These are phyloP conservation scores for Isaurus tuberculatus DNA, from an alignment of 92 coral and sea anemone genomes.

Conservation along the genomic window DNA sequence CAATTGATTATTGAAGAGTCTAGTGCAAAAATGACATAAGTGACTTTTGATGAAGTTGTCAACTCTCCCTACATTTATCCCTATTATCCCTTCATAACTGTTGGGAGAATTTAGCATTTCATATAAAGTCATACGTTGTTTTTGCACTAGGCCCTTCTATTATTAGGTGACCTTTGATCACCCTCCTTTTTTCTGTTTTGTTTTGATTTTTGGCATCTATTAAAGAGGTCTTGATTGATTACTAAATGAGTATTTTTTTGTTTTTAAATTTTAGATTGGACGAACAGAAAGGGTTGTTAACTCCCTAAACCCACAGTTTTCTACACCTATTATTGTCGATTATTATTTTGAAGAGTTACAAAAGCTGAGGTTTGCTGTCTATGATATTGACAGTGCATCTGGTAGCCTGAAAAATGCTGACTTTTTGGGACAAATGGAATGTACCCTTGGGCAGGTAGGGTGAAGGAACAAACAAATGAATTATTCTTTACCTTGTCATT, in stretches of 20 bases:
- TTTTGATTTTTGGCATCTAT: no score
- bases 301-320: slow-evolving; percentile 86
- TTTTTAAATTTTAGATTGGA: slow-evolving; percentile 76
- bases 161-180: no score
- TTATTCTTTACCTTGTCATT: no score
- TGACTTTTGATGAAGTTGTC: neutral
- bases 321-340: slow-evolving; percentile 78
- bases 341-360: slow-evolving; percentile 97
- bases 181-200: no score
- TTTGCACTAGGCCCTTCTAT: no score
- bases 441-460: slow-evolving; percentile 94
- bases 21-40: neutral
- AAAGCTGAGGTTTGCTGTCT: slow-evolving; percentile 84
- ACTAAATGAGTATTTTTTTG: neutral
- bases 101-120: slow-evolving; percentile 1
- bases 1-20: neutral
- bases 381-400: slow-evolving; percentile 88
- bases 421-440: slow-evolving; percentile 90
- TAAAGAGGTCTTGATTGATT: neutral
- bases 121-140: neutral
- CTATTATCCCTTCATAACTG: neutral
- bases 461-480: neutral
- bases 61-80: neutral
- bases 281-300: slow-evolving; percentile 88
- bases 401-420: slow-evolving; percentile 85